Evolutionary conservation across 1,140 invertebrate species (phyloP), one percentile per base, ranked within the genome.

Genomic region (Argopecten irradians): DNA sequence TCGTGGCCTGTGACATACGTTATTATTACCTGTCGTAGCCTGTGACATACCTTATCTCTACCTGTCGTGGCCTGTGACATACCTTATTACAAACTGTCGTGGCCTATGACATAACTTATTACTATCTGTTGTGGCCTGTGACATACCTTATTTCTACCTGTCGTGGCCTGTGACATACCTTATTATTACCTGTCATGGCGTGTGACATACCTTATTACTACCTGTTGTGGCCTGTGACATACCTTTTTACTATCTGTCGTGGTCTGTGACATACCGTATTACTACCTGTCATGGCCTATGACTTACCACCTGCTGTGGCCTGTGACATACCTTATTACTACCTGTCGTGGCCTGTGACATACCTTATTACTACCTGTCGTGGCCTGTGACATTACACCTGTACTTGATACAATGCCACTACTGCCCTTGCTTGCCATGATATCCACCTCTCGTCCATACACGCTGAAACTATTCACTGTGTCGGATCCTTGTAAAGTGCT

Each of bases 381-480:
- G n/a, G 87, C 7, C 33, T 88, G 84, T 55, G 87, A 55, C 33
- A 88, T 43, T 19, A 22, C 33, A 14, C 82, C 87, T n/a, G 84
- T 32, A n/a, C 85, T 35, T 2, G 55, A 16, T 71, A 71, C 13
- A 71, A 71, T 71, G 22, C 55, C 55, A 71, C 55, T 71, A 13
- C 39, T 83, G 0, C 86, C 90, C 46, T 91, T 91, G 39, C 92
- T 92, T n/a, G 89, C 87, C n/a, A 92, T 84, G 5, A 92, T 90
- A 32, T 92, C 92, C 32, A 92, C 92, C 85, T 92, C 92, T 83
- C 90, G 88, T 22, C 92, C 92, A 89, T 89, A 92, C 5, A 92
- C 92, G 91, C 90, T 91, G 71, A 91, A 92, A 83, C 92, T 92
- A 41, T 92, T 92, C n/a, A 89, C 92, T 83, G 92, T 91, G 82